Percentiles rank a stretch among this genome's conserved stretches.
These are phyloP conservation scores for Trematomus loennbergii DNA, from an alignment of 2,113 vertebrate genomes.

Conservation along the genomic window DNA sequence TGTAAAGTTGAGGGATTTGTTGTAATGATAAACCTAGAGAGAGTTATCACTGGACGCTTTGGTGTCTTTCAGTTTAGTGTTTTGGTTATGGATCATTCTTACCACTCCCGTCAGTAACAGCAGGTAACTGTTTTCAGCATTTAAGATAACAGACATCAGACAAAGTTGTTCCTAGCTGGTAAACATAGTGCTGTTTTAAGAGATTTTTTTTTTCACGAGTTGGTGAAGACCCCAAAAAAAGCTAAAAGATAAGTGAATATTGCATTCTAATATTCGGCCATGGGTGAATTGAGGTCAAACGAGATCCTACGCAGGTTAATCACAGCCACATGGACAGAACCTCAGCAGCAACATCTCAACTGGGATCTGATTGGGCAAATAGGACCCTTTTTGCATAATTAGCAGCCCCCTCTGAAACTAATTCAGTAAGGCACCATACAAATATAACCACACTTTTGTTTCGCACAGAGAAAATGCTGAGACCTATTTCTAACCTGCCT, in stretches of 20 bases:
- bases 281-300: not conserved
- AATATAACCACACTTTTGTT: constrained; percentile 20
- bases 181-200: not conserved
- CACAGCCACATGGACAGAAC: constrained; percentile 61
- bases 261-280: no score
- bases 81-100: constrained; percentile 1
- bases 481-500: constrained; percentile 31
- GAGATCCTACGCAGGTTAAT: constrained; percentile 56
- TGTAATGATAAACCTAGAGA: not conserved
- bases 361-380: constrained; percentile 51
- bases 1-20: not conserved
- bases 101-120: not conserved
- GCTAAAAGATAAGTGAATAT: not conserved
- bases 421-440: not conserved
- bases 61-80: not conserved
- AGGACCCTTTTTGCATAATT: constrained; percentile 22
- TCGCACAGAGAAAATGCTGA: constrained; percentile 3
- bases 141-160: constrained; percentile 4
- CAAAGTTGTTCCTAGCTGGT: not conserved
- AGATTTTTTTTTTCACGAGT: not conserved
- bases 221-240: not conserved
- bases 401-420: constrained; percentile 6
- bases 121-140: not conserved
- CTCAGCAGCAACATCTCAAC: constrained; percentile 36
- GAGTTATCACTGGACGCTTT: not conserved